Conservation (phyloP, 2,888 invertebrate genomes). For the Beris chalybata region DNA sequence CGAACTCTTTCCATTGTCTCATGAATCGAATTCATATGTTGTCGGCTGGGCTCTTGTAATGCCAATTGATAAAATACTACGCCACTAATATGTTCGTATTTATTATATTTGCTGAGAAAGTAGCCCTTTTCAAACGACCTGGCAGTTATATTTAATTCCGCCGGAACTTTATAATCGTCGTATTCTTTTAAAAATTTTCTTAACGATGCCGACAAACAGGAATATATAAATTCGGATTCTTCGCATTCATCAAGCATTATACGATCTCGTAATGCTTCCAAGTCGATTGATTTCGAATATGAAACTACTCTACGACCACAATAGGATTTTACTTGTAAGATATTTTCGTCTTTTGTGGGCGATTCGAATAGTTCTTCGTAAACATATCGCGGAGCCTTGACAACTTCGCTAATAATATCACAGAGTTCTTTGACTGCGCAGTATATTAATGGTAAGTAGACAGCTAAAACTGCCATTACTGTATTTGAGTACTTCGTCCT, state of each 20-base stretch:
- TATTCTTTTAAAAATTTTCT: conserved; percentile 48
- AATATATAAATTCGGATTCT: conserved; percentile 51
- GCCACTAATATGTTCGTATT: conserved; percentile 50
- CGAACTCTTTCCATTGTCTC: conserved; percentile 49
- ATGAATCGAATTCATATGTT: conserved; percentile 48
- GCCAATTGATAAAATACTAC: conserved; percentile 54
- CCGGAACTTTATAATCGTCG: conserved; percentile 44
- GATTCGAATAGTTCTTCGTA: conserved; percentile 52
- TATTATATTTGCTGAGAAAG: conserved; percentile 49
- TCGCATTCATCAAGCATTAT: conserved; percentile 45
- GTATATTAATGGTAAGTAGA: conserved; percentile 50
- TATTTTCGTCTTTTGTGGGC: conserved; percentile 50
- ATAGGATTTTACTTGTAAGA: conserved; percentile 52
- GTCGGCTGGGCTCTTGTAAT: conserved; percentile 42
- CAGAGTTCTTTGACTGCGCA: conserved; percentile 51
- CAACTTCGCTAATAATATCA: conserved; percentile 50
- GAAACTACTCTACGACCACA: conserved; percentile 54
- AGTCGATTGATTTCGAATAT: conserved; percentile 51
- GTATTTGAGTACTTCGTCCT: conserved; percentile 47
- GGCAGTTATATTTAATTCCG: conserved; percentile 50
- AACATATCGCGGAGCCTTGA: conserved; percentile 52
- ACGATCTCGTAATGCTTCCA: conserved; percentile 48
- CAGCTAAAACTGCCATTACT: conserved; percentile 47
- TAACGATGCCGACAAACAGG: conserved; percentile 51
- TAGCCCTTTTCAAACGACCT: conserved; percentile 52